These are phyloP conservation scores for Montipora cactus DNA, from an alignment of 64 coral and sea anemone genomes.

Conservation along the genomic window DNA sequence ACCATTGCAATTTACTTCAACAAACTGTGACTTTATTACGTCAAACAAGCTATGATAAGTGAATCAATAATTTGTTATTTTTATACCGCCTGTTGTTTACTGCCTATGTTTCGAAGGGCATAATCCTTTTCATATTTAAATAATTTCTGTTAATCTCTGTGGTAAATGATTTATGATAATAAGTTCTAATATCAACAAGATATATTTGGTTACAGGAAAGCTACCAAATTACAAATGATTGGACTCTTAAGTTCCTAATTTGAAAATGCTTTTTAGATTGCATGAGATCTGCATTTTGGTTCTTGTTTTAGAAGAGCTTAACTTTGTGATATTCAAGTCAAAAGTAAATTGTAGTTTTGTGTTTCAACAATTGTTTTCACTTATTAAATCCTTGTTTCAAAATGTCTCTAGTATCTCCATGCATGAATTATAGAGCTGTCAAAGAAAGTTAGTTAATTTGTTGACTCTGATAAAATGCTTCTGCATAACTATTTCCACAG, in stretches of 20 bases:
- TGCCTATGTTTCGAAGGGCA: conserved; percentile 32
- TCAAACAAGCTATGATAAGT: conserved; percentile 17
- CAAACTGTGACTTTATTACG: conserved; percentile 47
- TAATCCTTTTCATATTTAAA: conserved; percentile 6
- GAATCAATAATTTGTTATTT: conserved; percentile 10
- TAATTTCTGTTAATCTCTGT: not conserved
- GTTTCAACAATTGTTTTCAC: conserved; percentile 15
- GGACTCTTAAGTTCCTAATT: not conserved
- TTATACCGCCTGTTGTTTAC: conserved; percentile 37
- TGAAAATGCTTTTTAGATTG: conserved; percentile 9
- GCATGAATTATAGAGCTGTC: not conserved
- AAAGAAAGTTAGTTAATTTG: conserved; percentile 16
- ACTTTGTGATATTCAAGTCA: not conserved
- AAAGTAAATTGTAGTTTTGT: conserved; percentile 32
- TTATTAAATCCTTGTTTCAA: conserved; percentile 37
- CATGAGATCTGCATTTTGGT: not conserved
- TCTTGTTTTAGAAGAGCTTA: not conserved
- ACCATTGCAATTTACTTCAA: not conserved
- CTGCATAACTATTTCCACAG: conserved; percentile 44
- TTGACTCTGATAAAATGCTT: conserved; percentile 48
- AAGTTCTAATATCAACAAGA: conserved; percentile 7
- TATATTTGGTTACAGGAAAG: not conserved
- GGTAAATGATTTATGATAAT: not conserved
- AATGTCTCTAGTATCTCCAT: conserved; percentile 19
- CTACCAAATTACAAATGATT: not conserved